phyloP scores from a whole-genome alignment of 2,113 vertebrate species.

The Montifringilla adamsi region DNA sequence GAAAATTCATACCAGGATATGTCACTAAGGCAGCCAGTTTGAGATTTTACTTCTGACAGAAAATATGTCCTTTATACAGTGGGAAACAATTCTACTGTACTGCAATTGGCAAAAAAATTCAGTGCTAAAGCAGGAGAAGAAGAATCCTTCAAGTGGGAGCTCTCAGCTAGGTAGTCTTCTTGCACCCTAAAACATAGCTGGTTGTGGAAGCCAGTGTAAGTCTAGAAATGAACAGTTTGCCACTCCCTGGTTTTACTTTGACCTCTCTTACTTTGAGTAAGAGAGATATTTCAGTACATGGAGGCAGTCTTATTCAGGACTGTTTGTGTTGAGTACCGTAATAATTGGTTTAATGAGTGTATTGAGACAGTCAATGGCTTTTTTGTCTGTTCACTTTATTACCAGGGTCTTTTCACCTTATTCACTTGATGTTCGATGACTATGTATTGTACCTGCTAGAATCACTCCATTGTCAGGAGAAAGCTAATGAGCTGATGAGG shows the following conservation, averaged over 20 bases:
- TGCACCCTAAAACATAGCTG: not conserved
- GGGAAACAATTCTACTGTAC: not conserved
- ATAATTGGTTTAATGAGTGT: not conserved
- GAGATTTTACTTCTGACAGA: not conserved
- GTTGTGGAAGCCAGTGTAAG: not conserved
- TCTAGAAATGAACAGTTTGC: not conserved
- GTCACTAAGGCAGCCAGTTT: not conserved
- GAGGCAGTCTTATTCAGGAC: not conserved
- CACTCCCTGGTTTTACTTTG: not conserved
- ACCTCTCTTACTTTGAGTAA: not conserved
- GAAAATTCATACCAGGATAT: not conserved
- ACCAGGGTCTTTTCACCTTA: constrained; percentile 96
- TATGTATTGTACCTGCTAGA: constrained; percentile 97
- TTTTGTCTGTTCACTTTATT: constrained; percentile 33
- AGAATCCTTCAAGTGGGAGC: not conserved
- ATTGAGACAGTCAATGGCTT: constrained; percentile 38
- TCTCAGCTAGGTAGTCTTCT: not conserved
- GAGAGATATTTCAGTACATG: not conserved
- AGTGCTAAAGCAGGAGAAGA: not conserved
- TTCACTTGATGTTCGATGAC: constrained; percentile 98
- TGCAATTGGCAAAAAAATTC: not conserved
- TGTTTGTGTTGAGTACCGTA: not conserved
- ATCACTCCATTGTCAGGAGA: constrained; percentile 95
- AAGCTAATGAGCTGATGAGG: constrained; percentile 93
- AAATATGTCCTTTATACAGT: not conserved